Percentiles rank a stretch among this genome's conserved stretches.
phyloP scores from a whole-genome alignment of 2,888 invertebrate genomes.

The Cheilosia grossa region DNA sequence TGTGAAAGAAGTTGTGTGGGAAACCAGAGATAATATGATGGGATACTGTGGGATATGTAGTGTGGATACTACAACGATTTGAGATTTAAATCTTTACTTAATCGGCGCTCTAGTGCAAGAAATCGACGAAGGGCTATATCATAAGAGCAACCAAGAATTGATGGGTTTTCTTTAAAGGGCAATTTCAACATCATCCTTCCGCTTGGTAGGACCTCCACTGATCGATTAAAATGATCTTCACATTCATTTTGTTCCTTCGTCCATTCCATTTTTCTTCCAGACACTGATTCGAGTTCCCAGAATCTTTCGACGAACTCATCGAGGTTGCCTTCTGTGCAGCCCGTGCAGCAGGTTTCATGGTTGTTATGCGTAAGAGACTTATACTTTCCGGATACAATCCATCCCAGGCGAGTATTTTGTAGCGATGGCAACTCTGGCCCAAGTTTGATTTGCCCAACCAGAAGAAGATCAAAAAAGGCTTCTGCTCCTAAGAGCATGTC shows the following conservation, averaged over 20 bases:
- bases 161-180: neutral
- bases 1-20: too few relatives aligned
- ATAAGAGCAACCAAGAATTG: neutral
- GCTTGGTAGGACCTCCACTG: neutral
- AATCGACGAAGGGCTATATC: neutral
- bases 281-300: constrained; percentile 7
- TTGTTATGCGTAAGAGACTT: neutral
- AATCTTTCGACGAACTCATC: neutral
- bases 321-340: neutral
- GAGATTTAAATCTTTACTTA: neutral
- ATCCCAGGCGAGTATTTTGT: constrained; percentile 10
- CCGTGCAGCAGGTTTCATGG: neutral
- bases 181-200: constrained; percentile 7
- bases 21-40: too few relatives aligned
- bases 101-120: neutral
- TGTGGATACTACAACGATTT: neutral
- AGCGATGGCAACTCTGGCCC: neutral
- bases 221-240: constrained; percentile 15
- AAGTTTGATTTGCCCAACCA: neutral
- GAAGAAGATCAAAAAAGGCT: neutral
- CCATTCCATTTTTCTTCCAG: neutral
- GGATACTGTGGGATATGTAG: too few relatives aligned
- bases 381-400: constrained; percentile 3
- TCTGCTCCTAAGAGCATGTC: neutral
- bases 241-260: constrained; percentile 24